Conservation (phyloP, 2,888 invertebrate species). For the Hecatera dysodea region DNA sequence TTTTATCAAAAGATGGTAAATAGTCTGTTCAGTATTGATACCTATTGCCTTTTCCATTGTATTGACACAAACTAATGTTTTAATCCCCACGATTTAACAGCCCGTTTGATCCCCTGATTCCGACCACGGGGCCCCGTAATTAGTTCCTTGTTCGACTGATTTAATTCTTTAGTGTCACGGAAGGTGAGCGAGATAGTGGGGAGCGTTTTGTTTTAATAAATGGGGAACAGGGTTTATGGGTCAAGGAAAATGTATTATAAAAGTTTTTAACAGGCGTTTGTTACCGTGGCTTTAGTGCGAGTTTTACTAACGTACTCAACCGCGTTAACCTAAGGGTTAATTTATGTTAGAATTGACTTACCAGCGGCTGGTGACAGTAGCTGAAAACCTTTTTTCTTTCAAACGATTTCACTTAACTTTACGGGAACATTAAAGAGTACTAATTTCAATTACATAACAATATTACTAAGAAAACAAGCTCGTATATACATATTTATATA, state of each 20-base stretch:
- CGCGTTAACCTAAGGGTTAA: too few relatives aligned
- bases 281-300: background rate
- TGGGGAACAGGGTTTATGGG: background rate
- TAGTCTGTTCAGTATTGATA: background rate
- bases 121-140: conserved; percentile 43
- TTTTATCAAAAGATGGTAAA: too few relatives aligned
- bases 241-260: background rate
- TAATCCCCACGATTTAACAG: conserved; percentile 48
- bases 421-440: too few relatives aligned
- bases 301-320: background rate
- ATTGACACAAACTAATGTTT: conserved; percentile 8
- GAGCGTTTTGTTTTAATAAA: conserved; percentile 17
- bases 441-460: too few relatives aligned
- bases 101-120: conserved; percentile 46
- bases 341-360: too few relatives aligned
- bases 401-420: too few relatives aligned
- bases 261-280: background rate
- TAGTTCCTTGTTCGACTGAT: conserved; percentile 59
- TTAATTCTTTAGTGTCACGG: conserved; percentile 42
- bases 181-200: conserved; percentile 28
- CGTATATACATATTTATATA: background rate
- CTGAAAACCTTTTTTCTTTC: too few relatives aligned
- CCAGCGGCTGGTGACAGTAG: too few relatives aligned
- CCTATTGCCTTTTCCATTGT: background rate
- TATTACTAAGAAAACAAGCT: conserved; percentile 9